These are phyloP conservation scores for Elanus axillaris DNA, from an alignment of 2,113 vertebrate genomes.

Conservation along the genomic window DNA sequence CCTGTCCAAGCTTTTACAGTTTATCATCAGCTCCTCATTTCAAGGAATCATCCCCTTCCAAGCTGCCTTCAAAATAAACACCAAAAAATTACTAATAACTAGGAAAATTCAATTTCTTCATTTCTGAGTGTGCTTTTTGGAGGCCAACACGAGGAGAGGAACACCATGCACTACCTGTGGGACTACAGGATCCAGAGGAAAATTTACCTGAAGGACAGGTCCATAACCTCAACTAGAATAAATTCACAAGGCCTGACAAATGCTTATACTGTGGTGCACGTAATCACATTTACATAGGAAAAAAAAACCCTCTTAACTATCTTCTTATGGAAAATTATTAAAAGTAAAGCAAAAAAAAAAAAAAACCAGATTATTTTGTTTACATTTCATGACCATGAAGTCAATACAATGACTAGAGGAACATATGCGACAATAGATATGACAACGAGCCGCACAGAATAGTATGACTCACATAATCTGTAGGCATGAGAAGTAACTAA, in stretches of 20 bases:
- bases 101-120: not conserved
- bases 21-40: not conserved
- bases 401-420: not conserved
- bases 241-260: not conserved
- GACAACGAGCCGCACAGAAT: not conserved
- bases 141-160: not conserved
- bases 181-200: not conserved
- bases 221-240: not conserved
- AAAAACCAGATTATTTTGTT: not conserved
- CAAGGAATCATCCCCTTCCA: not conserved
- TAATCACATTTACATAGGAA: not conserved
- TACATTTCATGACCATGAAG: not conserved
- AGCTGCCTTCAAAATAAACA: not conserved
- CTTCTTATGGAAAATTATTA: not conserved
- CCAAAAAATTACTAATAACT: not conserved
- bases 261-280: not conserved
- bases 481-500: not conserved
- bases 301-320: accelerated
- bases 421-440: not conserved
- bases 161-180: too few species aligned
- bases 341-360: not conserved
- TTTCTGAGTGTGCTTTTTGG: not conserved
- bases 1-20: not conserved
- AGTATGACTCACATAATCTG: not conserved
- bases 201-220: not conserved